phyloP scores from a whole-genome alignment of 2,113 vertebrate genomes.

The Burhinus oedicnemus region DNA sequence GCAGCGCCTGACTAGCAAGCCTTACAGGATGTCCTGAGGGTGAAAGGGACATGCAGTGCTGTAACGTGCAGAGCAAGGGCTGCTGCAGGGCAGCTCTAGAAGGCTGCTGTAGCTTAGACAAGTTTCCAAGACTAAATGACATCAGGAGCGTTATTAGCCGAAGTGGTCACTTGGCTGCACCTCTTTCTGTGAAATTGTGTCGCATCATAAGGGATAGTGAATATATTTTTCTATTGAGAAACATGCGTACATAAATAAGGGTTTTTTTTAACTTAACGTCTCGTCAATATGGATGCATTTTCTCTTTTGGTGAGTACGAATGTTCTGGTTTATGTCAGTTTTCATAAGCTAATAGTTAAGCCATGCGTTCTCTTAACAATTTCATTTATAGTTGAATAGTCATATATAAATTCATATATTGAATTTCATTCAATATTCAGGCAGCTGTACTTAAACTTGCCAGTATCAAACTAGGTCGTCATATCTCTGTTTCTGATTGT shows the following conservation, averaged over 20 bases:
- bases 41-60: neutral
- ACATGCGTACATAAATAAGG: neutral
- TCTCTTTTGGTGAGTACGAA: neutral
- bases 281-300: neutral
- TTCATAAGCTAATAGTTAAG: neutral
- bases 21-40: neutral
- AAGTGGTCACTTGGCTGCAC: neutral
- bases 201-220: neutral
- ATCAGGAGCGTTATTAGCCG: neutral
- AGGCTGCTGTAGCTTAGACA: neutral
- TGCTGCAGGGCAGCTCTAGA: neutral
- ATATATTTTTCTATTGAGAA: neutral
- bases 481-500: neutral
- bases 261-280: neutral
- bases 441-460: neutral
- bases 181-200: neutral
- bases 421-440: neutral
- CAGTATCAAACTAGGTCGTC: neutral
- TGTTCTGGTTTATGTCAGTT: neutral
- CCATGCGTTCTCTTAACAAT: neutral
- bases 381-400: neutral
- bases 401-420: too few species aligned
- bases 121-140: neutral
- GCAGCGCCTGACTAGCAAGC: neutral
- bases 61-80: neutral